phyloP scores from a whole-genome alignment of 2,113 vertebrate genomes.

The Geococcyx californianus region DNA sequence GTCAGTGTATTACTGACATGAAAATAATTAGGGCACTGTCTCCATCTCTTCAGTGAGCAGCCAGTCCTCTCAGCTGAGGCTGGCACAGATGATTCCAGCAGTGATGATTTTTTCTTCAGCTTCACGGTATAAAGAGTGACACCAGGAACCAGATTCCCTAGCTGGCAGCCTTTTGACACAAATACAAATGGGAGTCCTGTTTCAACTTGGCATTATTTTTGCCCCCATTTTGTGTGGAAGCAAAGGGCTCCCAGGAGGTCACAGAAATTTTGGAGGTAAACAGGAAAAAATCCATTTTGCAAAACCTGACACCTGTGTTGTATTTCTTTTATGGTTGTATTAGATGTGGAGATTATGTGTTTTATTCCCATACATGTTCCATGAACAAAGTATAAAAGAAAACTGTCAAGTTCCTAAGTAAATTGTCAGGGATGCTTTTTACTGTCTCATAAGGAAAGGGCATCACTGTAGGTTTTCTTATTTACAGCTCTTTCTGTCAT shows the following conservation, averaged over 20 bases:
- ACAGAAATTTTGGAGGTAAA: neutral
- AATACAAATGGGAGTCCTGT: neutral
- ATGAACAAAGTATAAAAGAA: neutral
- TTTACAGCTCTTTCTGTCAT: neutral
- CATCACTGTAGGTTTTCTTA: neutral
- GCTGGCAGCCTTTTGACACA: neutral
- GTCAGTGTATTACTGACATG: neutral
- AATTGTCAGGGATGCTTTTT: neutral
- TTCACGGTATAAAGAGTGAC: constrained; percentile 1
- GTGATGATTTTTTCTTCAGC: neutral
- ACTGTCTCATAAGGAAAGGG: neutral
- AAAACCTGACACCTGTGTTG: neutral
- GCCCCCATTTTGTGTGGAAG: neutral
- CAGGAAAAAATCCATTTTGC: neutral
- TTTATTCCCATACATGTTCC: neutral
- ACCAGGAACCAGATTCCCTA: constrained; percentile 13
- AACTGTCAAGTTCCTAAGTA: neutral
- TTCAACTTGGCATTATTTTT: constrained; percentile 3
- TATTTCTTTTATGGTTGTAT: neutral
- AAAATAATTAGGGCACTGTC: constrained; percentile 49
- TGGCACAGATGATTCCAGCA: constrained; percentile 35
- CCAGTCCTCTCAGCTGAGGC: constrained; percentile 43
- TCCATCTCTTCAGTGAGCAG: neutral
- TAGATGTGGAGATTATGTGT: neutral
- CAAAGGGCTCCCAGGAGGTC: neutral